Evolutionary conservation across 1,140 invertebrate species (phyloP).

Genomic region (Drosophila serrata): DNA sequence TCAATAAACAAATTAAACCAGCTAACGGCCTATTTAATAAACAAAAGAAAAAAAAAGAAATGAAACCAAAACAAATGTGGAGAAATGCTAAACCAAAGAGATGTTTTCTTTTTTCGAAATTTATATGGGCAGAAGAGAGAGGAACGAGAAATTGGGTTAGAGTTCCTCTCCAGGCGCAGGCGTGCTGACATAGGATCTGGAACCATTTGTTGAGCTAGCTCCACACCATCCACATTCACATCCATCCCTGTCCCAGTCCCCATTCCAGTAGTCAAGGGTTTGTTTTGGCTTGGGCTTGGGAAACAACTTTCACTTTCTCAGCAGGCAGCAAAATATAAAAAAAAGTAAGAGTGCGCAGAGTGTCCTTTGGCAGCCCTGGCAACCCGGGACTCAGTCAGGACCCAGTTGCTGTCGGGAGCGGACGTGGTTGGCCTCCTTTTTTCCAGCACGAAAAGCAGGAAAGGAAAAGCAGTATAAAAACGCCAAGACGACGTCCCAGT

Average conservation of each 20-base stretch:
- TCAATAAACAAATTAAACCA: constrained; percentile 82
- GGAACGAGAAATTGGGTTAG: constrained; percentile 7
- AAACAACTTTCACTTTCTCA: constrained; percentile 56
- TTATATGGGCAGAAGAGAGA: constrained; percentile 12
- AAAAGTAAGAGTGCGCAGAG: constrained; percentile 70
- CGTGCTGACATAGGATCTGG: constrained; percentile 33
- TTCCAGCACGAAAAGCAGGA: constrained; percentile 2
- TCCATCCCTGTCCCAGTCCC: constrained; percentile 13
- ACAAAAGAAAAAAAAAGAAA: constrained; percentile 64
- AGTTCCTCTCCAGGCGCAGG: constrained; percentile 57
- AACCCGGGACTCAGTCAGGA: constrained; percentile 44
- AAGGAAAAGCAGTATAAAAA: not conserved
- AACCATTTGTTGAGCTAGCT: constrained; percentile 63
- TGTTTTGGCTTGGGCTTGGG: constrained; percentile 48
- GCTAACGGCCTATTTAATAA: constrained; percentile 83
- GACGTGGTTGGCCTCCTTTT: constrained; percentile 40
- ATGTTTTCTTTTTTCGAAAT: constrained; percentile 26
- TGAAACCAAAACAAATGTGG: constrained; percentile 47
- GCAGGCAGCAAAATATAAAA: not conserved
- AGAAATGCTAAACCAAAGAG: constrained; percentile 48
- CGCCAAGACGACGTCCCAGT: constrained; percentile 20
- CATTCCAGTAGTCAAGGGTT: constrained; percentile 43
- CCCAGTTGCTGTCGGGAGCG: constrained; percentile 41
- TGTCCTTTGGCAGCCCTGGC: constrained; percentile 64
- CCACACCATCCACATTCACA: constrained; percentile 17